phyloP scores from a whole-genome alignment of 2,797 vertebrate genomes.

The Eospalax fontanierii region DNA sequence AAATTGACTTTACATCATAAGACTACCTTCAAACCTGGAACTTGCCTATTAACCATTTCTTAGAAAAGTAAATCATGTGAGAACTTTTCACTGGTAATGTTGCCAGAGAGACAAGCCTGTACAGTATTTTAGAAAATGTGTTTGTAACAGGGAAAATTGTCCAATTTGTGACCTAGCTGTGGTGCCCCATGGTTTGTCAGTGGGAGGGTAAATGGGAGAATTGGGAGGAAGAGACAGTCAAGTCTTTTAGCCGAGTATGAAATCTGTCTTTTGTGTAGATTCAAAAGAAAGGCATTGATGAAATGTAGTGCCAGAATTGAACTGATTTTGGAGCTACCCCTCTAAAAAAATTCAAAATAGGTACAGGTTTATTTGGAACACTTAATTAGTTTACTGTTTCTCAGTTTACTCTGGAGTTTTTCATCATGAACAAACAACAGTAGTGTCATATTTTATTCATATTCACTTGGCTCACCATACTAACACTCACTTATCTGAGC shows the following conservation, averaged over 20 bases:
- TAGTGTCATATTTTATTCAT: conserved; percentile 16
- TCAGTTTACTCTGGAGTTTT: conserved; percentile 7
- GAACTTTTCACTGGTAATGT: conserved; percentile 30
- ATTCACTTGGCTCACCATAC: not conserved
- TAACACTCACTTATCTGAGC: conserved; percentile 45
- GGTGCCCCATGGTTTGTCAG: no score
- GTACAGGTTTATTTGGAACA: not conserved
- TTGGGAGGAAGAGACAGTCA: not conserved
- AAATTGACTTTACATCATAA: not conserved
- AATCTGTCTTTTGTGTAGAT: not conserved
- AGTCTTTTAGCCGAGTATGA: conserved; percentile 24
- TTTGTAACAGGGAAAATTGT: not conserved
- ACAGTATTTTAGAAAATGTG: not conserved
- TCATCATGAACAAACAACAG: not conserved
- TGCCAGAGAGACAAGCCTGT: conserved; percentile 51
- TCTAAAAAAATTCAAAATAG: conserved; percentile 28
- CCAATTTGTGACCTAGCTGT: not conserved
- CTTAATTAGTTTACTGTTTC: conserved; percentile 58
- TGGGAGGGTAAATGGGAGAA: not conserved
- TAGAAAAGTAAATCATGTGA: not conserved
- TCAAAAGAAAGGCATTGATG: not conserved
- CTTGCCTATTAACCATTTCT: conserved; percentile 22
- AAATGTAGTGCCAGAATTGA: not conserved
- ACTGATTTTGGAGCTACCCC: not conserved
- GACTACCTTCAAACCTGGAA: conserved; percentile 17